Conservation (phyloP, 2,888 invertebrate species). For the Pyrocoelia pectoralis region DNA sequence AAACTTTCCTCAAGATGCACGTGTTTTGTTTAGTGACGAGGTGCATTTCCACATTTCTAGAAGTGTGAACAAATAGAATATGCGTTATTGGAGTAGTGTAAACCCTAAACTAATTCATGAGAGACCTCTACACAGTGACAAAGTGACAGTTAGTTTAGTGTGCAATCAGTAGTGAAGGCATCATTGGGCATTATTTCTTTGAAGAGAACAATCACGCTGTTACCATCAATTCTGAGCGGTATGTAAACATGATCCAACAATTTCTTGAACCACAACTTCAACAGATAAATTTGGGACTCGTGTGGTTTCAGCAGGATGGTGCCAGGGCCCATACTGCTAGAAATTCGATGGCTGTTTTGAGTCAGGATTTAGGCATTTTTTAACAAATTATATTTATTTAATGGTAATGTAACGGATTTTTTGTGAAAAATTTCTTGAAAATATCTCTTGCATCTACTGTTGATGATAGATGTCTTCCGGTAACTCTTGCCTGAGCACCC, state of each 20-base stretch:
- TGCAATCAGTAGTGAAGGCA: constrained; percentile 11
- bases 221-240: constrained; percentile 22
- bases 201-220: constrained; percentile 15
- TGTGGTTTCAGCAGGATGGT: too few species aligned
- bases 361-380: too few species aligned
- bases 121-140: constrained; percentile 13
- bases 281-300: too few species aligned
- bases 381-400: too few species aligned
- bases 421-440: too few species aligned
- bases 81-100: constrained; percentile 13
- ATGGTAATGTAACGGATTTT: too few species aligned
- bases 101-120: constrained; percentile 13
- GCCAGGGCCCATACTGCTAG: too few species aligned
- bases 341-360: too few species aligned
- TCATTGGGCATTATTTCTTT: constrained; percentile 20
- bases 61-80: constrained; percentile 20
- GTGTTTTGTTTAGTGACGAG: constrained; percentile 9
- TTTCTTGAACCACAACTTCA: too few species aligned
- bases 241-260: constrained; percentile 14
- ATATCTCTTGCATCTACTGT: too few species aligned
- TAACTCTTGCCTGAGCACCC: too few species aligned
- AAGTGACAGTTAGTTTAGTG: constrained; percentile 22
- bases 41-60: constrained; percentile 14
- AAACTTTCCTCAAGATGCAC: neutral
- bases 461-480: too few species aligned